A percentile compares a stretch with the other conserved stretches of the same genome.
Evolutionary conservation across 2,797 vertebrate genomes (phyloP).

Genomic region (Rhynchonycteris naso): DNA sequence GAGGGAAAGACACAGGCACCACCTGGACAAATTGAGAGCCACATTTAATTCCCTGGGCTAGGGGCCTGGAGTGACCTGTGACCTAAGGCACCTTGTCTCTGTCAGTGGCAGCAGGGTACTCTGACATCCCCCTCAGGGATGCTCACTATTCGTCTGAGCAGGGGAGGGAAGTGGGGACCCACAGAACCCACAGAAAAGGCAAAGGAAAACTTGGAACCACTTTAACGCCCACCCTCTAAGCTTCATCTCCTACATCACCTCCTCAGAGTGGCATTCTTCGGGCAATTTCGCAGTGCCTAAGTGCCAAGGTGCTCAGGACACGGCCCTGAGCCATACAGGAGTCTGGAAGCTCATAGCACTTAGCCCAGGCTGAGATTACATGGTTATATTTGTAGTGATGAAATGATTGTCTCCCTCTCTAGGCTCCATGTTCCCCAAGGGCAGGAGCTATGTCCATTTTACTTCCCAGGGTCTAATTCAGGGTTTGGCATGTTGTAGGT

Average conservation of each 20-base stretch:
- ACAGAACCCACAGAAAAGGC: neutral
- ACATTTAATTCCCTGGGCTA: neutral
- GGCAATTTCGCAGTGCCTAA: neutral
- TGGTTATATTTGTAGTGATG: neutral
- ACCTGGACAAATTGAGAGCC: neutral
- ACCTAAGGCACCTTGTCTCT: neutral
- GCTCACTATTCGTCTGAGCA: neutral
- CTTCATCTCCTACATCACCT: neutral
- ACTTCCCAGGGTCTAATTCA: neutral
- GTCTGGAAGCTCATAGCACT: neutral
- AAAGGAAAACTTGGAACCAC: neutral
- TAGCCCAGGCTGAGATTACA: neutral
- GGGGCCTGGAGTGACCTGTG: neutral
- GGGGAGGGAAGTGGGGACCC: neutral
- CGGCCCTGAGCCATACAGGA: neutral
- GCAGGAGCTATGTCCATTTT: neutral
- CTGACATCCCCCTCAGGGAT: neutral
- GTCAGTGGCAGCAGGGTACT: neutral
- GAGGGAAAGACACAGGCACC: neutral
- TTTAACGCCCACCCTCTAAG: neutral
- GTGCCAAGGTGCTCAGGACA: neutral
- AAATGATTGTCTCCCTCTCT: neutral
- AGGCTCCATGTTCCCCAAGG: neutral
- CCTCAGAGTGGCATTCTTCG: neutral
- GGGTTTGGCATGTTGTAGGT: neutral